phyloP scores from a whole-genome alignment of 23 tunicate genomes.

The Trididemnum miniatum region DNA sequence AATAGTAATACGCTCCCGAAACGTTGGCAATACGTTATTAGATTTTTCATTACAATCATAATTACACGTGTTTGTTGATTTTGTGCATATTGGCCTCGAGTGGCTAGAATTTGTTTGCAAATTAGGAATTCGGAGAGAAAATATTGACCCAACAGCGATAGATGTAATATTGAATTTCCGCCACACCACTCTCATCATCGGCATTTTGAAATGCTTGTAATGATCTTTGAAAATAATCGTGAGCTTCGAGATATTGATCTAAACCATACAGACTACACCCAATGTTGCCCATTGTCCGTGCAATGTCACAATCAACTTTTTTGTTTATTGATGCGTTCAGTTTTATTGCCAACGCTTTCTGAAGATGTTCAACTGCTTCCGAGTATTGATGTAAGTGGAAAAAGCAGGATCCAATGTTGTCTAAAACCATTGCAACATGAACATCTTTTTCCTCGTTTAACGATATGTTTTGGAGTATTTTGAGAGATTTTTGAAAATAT shows the following conservation, averaged over 20 bases:
- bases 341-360: neutral
- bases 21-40: too few species aligned
- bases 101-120: too few species aligned
- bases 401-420: neutral
- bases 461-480: neutral
- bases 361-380: neutral
- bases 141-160: too few species aligned
- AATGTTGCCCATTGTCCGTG: neutral
- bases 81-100: too few species aligned
- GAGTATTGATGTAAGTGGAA: neutral
- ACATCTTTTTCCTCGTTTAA: neutral
- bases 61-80: too few species aligned
- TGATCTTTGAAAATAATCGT: too few species aligned
- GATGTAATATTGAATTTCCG: too few species aligned
- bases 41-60: too few species aligned
- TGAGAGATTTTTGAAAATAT: neutral
- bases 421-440: neutral
- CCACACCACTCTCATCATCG: too few species aligned
- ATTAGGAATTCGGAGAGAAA: too few species aligned
- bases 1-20: too few species aligned
- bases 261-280: neutral
- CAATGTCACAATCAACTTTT: neutral
- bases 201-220: too few species aligned
- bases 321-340: neutral
- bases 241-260: neutral